Conservation (phyloP, 2,797 vertebrate species). For the Pteropus rufus region DNA sequence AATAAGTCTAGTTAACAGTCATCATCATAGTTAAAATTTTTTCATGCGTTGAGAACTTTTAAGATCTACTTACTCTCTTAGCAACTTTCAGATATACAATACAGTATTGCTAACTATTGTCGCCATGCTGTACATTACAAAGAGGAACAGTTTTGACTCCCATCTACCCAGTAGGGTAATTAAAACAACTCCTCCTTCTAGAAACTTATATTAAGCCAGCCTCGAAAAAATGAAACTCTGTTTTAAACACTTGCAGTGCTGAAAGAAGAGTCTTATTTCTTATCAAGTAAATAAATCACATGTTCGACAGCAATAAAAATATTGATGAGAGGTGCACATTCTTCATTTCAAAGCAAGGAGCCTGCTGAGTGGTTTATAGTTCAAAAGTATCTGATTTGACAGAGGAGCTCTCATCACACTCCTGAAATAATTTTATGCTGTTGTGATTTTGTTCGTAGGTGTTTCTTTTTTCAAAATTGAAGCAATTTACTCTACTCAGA, state of each 20-base stretch:
- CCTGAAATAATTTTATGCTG: conserved; percentile 42
- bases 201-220: background rate
- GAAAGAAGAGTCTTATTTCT: conserved; percentile 2
- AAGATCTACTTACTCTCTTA: background rate
- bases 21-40: background rate
- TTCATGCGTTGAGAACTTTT: background rate
- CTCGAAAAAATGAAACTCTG: background rate
- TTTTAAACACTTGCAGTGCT: conserved; percentile 23
- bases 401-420: conserved; percentile 30
- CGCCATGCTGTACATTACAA: background rate
- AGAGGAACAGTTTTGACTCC: background rate
- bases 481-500: conserved; percentile 46
- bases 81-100: background rate
- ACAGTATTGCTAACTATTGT: background rate
- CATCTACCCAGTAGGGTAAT: background rate
- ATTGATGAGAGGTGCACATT: conserved; percentile 28
- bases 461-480: conserved; percentile 43
- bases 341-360: conserved; percentile 48
- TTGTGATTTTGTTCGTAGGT: conserved; percentile 45
- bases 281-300: conserved; percentile 51
- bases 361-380: background rate
- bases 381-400: conserved; percentile 48
- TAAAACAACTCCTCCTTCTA: background rate
- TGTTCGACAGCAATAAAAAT: conserved; percentile 31
- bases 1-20: background rate